Percentiles rank a stretch among this genome's conserved stretches.
These are phyloP conservation scores for Azorinus chamasolen DNA, from an alignment of 2,888 invertebrate species.

Conservation along the genomic window DNA sequence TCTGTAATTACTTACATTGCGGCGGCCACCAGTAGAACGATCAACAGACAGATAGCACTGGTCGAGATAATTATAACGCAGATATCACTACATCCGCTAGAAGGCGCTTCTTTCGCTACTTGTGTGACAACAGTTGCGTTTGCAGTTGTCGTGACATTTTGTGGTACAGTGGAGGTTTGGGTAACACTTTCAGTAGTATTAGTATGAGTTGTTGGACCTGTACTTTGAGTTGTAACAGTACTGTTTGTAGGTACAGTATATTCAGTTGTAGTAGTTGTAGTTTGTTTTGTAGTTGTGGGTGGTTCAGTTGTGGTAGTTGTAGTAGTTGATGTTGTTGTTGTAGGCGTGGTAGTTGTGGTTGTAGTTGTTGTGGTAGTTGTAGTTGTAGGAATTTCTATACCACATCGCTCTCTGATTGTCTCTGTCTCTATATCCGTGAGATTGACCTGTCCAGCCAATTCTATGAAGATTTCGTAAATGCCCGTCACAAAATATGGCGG, in stretches of 20 bases:
- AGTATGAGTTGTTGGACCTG: background rate
- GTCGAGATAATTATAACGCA: background rate
- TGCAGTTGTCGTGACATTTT: slow-evolving; percentile 2
- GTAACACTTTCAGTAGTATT: slow-evolving; percentile 1
- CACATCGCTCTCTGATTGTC: slow-evolving; percentile 33
- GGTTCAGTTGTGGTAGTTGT: background rate
- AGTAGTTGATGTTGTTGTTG: slow-evolving; percentile 19
- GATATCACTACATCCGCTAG: slow-evolving; percentile 10
- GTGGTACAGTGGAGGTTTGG: slow-evolving; percentile 3
- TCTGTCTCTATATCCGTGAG: slow-evolving; percentile 22
- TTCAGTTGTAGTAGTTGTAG: background rate
- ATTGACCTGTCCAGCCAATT: slow-evolving; percentile 14
- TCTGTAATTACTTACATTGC: slow-evolving; percentile 10
- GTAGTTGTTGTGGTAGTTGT: slow-evolving; percentile 44
- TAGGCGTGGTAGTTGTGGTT: slow-evolving; percentile 23
- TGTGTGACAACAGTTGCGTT: background rate
- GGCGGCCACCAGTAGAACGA: background rate
- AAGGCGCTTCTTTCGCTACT: background rate
- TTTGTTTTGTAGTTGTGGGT: background rate
- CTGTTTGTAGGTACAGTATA: background rate
- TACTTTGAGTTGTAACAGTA: background rate
- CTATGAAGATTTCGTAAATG: slow-evolving; percentile 39
- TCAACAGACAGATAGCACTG: background rate
- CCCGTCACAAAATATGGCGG: slow-evolving; percentile 45
- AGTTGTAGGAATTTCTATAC: slow-evolving; percentile 50